These are phyloP conservation scores for Speoplatyrhinus poulsoni DNA, from an alignment of 2,113 vertebrate species.

Conservation along the genomic window DNA sequence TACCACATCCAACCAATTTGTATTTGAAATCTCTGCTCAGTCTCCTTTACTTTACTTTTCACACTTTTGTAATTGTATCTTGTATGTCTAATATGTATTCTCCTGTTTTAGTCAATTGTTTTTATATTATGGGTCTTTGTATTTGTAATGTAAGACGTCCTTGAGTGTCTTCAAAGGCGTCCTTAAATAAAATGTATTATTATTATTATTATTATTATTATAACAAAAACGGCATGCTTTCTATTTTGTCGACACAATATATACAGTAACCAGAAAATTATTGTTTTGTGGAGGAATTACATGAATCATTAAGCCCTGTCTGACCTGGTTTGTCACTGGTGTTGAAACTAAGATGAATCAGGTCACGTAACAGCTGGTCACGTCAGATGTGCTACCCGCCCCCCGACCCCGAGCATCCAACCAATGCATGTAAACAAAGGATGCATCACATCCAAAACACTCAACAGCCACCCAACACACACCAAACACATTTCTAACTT, in stretches of 20 bases:
- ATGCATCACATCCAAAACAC: conserved; percentile 1
- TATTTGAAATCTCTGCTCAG: no score
- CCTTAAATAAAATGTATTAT: no score
- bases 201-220: no score
- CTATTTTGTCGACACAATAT: not conserved
- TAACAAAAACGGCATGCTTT: not conserved
- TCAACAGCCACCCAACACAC: not conserved
- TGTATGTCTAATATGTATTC: no score
- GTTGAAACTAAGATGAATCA: conserved; percentile 40
- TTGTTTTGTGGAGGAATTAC: not conserved
- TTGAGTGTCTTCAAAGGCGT: no score
- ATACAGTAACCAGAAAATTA: conserved; percentile 1
- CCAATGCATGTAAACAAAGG: conserved; percentile 44
- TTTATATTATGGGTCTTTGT: no score
- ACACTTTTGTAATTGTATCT: no score
- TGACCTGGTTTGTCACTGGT: not conserved
- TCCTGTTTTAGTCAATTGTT: no score
- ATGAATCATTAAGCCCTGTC: conserved; percentile 3
- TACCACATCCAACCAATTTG: no score
- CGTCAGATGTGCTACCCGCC: not conserved
- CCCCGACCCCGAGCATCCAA: not conserved
- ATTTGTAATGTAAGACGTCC: no score
- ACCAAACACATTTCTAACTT: no score
- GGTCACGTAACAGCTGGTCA: conserved; percentile 63
- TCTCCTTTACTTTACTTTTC: no score